A percentile compares a stretch with the other conserved stretches of the same genome.
phyloP scores from a whole-genome alignment of 37 sponge, comb jelly and placozoan species.

The Oopsacas minuta region DNA sequence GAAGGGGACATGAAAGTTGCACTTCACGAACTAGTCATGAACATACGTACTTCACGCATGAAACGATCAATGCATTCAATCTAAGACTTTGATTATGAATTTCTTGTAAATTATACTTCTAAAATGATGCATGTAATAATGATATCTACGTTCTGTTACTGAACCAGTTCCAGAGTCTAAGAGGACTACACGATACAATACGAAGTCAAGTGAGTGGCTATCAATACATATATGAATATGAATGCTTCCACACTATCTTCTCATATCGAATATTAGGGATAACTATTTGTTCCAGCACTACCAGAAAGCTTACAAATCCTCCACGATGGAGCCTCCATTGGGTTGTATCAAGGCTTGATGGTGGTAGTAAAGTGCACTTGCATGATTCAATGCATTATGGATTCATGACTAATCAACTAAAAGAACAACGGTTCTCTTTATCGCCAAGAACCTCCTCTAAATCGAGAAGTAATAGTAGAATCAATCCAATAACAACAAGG shows the following conservation, averaged over 20 bases:
- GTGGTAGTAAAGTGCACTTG: not conserved
- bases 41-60: not conserved
- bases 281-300: not conserved
- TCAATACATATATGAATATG: not conserved
- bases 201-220: not conserved
- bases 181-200: slow-evolving; percentile 4
- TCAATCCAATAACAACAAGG: slow-evolving; percentile 7
- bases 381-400: slow-evolving; percentile 11
- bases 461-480: not conserved
- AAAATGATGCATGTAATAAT: not conserved
- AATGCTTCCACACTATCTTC: not conserved
- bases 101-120: not conserved
- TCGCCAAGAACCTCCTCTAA: not conserved
- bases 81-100: slow-evolving; percentile 3
- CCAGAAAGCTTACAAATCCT: slow-evolving; percentile 10
- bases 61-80: not conserved
- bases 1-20: slow-evolving; percentile 10
- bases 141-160: not conserved
- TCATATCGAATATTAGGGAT: not conserved
- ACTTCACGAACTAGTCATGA: slow-evolving; percentile 10
- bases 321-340: slow-evolving; percentile 11
- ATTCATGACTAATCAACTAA: not conserved
- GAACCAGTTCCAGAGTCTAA: not conserved
- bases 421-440: not conserved
- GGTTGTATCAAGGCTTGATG: not conserved